These are phyloP conservation scores for Melinaea menophilus DNA, from an alignment of 2,888 invertebrate genomes.

Conservation along the genomic window DNA sequence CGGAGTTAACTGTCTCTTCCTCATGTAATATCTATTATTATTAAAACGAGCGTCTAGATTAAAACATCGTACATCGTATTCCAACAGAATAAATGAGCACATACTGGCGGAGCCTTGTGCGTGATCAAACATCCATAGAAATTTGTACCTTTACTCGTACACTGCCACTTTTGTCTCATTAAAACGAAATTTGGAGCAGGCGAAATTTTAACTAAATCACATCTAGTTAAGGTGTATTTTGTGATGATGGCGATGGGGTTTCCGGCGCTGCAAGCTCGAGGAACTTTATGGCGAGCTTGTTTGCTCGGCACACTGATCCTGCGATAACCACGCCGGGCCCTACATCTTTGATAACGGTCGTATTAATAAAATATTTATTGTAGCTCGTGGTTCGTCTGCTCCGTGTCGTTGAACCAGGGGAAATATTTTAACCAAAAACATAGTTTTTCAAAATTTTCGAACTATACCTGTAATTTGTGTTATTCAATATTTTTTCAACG, in stretches of 20 bases:
- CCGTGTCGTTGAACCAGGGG: constrained; percentile 20
- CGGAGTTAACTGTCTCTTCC: constrained; percentile 4
- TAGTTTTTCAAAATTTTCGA: too few relatives aligned
- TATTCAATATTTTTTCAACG: too few relatives aligned
- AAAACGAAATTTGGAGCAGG: not conserved
- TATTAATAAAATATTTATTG: constrained; percentile 41
- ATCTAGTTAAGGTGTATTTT: constrained; percentile 20
- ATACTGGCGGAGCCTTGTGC: constrained; percentile 31
- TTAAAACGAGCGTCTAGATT: not conserved
- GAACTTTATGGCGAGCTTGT: constrained; percentile 38
- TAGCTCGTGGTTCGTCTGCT: constrained; percentile 21
- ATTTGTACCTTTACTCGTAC: constrained; percentile 23
- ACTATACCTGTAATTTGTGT: too few relatives aligned
- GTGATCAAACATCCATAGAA: constrained; percentile 31
- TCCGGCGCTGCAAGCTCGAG: constrained; percentile 26
- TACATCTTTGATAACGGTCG: constrained; percentile 42
- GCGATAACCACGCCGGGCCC: constrained; percentile 43
- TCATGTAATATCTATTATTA: not conserved
- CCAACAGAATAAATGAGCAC: constrained; percentile 12
- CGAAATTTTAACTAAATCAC: constrained; percentile 17
- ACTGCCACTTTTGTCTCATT: constrained; percentile 21
- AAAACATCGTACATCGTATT: constrained; percentile 8
- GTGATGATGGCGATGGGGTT: constrained; percentile 13
- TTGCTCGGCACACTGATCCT: constrained; percentile 42
- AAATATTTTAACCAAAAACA: not conserved